phyloP scores from a whole-genome alignment of 2,888 invertebrate species.

The Pristionchus arcanus region DNA sequence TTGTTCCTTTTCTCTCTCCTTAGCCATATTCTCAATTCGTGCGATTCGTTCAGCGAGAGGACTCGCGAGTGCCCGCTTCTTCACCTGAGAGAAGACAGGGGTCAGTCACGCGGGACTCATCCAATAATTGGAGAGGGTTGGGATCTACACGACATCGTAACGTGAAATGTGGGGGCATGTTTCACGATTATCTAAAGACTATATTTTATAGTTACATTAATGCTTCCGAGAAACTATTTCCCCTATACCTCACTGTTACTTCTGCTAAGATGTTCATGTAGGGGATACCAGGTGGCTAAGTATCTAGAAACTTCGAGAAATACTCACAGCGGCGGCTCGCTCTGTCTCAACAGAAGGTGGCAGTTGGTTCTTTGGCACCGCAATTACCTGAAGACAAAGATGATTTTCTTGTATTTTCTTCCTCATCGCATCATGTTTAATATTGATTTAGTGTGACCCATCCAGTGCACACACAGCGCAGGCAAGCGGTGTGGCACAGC shows the following conservation, averaged over 20 bases:
- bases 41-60: constrained; percentile 52
- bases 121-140: not conserved
- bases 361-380: constrained; percentile 45
- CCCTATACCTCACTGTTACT: too few relatives aligned
- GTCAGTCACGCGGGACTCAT: not conserved
- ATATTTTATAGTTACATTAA: too few relatives aligned
- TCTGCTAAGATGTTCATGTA: too few relatives aligned
- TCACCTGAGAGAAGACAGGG: not conserved
- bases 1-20: constrained; percentile 49
- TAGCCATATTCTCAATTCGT: constrained; percentile 54
- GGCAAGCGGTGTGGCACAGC: not conserved
- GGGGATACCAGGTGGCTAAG: too few relatives aligned
- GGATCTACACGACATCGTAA: too few relatives aligned
- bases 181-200: too few relatives aligned
- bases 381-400: constrained; percentile 30
- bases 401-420: not conserved
- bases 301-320: not conserved
- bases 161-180: too few relatives aligned
- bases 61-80: constrained; percentile 25
- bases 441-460: not conserved
- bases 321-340: constrained; percentile 20
- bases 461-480: not conserved
- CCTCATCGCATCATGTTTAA: not conserved
- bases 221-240: too few relatives aligned
- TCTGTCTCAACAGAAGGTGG: constrained; percentile 40